These are phyloP conservation scores for Scaptomyza montana DNA, from an alignment of 1,140 invertebrate species.

Conservation along the genomic window DNA sequence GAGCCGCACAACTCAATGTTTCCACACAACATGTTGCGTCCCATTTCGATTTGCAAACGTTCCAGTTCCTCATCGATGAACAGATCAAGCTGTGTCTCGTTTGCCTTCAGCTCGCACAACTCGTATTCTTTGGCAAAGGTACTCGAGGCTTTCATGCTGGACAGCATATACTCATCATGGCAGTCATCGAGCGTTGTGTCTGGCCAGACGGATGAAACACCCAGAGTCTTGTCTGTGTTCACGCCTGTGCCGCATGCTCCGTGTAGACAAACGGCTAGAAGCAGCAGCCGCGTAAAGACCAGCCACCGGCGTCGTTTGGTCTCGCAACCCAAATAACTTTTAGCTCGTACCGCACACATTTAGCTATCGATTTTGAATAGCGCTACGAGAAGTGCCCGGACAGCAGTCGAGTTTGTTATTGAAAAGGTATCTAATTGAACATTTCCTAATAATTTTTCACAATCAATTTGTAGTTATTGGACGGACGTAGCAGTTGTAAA, in stretches of 20 bases:
- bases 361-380: constrained; percentile 51
- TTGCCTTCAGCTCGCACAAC: constrained; percentile 58
- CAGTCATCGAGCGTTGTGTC: constrained; percentile 51
- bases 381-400: constrained; percentile 9
- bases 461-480: constrained; percentile 5
- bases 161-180: constrained; percentile 54
- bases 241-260: not conserved
- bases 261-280: not conserved
- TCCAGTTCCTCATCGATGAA: constrained; percentile 52
- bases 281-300: not conserved
- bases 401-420: constrained; percentile 18
- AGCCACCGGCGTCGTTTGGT: constrained; percentile 44
- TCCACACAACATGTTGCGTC: constrained; percentile 35
- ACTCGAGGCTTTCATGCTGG: constrained; percentile 48
- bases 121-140: constrained; percentile 30
- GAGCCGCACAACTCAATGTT: constrained; percentile 42
- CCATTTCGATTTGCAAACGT: constrained; percentile 55
- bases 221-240: not conserved
- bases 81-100: constrained; percentile 50
- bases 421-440: constrained; percentile 51
- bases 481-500: not conserved
- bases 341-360: constrained; percentile 52
- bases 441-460: constrained; percentile 44
- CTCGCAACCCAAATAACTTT: constrained; percentile 27
- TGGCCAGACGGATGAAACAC: constrained; percentile 10